Evolutionary conservation across 2,797 vertebrate genomes (phyloP).

Genomic region (Microhierax caerulescens): DNA sequence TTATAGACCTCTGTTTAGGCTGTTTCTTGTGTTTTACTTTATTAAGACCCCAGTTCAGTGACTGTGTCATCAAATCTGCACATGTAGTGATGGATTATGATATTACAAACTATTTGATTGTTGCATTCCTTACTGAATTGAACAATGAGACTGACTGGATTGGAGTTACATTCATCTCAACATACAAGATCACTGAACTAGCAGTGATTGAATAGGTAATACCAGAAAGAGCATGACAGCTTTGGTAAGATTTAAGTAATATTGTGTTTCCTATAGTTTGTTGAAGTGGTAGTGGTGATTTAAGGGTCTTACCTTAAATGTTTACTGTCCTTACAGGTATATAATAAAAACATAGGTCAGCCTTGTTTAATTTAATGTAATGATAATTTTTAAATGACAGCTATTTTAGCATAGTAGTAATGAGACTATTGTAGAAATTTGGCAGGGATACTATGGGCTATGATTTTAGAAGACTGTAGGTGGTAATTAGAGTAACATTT

Average conservation of each 20-base stretch:
- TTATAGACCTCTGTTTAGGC: not conserved
- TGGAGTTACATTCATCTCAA: not conserved
- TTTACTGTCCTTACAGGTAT: not conserved
- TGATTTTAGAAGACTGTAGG: not conserved
- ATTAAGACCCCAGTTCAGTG: not conserved
- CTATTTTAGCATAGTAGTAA: not conserved
- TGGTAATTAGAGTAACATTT: not conserved
- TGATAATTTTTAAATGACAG: not conserved
- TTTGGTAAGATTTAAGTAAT: not conserved
- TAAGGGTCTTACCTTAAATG: not conserved
- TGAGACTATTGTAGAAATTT: not conserved
- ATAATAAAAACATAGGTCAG: not conserved
- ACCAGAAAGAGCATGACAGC: not conserved
- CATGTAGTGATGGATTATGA: not conserved
- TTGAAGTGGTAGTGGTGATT: not conserved
- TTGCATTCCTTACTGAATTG: not conserved
- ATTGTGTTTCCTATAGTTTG: not conserved
- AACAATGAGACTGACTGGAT: not conserved
- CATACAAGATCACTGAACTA: not conserved
- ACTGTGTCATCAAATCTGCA: conserved; percentile 10
- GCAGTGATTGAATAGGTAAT: not conserved
- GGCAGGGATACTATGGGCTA: not conserved
- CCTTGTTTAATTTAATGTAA: not conserved
- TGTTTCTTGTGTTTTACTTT: not conserved
- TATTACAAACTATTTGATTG: not conserved